Conservation (phyloP, 2,888 invertebrate genomes). For the Schrankia costaestrigalis region DNA sequence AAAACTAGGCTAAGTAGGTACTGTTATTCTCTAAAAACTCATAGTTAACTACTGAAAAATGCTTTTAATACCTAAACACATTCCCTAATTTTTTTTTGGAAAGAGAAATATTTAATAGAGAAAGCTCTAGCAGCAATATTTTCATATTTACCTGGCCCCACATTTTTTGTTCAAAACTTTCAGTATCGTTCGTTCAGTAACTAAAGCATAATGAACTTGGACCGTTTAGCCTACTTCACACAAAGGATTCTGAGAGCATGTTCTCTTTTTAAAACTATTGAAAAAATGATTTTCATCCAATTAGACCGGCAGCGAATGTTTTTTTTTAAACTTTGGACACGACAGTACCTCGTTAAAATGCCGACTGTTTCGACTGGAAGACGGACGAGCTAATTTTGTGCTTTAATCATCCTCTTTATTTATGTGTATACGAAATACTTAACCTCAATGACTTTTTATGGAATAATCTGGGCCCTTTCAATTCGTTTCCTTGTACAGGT, state of each 20-base stretch:
- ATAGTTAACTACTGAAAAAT: too few species aligned
- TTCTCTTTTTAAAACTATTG: conserved; percentile 15
- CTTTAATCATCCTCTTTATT: conserved; percentile 61
- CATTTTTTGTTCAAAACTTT: too few species aligned
- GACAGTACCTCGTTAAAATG: conserved; percentile 70
- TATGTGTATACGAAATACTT: conserved; percentile 52
- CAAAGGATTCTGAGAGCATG: conserved; percentile 6
- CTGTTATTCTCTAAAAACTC: too few species aligned
- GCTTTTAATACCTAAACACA: too few species aligned
- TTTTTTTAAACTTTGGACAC: conserved; percentile 50
- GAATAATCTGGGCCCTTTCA: conserved; percentile 30
- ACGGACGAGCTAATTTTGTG: conserved; percentile 63
- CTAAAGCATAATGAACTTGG: background rate
- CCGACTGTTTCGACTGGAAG: conserved; percentile 50
- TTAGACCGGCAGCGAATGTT: conserved; percentile 53
- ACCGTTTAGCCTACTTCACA: background rate
- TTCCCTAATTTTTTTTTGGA: too few species aligned
- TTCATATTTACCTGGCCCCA: too few species aligned
- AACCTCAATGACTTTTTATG: conserved; percentile 59
- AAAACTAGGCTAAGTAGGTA: too few species aligned
- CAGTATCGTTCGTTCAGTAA: too few species aligned
- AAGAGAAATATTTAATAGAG: too few species aligned
- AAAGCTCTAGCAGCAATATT: too few species aligned
- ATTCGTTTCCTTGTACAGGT: conserved; percentile 20
- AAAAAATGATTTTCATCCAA: conserved; percentile 50